These are phyloP conservation scores for Halictus ligatus DNA, from an alignment of 2,888 invertebrate genomes.

Conservation along the genomic window DNA sequence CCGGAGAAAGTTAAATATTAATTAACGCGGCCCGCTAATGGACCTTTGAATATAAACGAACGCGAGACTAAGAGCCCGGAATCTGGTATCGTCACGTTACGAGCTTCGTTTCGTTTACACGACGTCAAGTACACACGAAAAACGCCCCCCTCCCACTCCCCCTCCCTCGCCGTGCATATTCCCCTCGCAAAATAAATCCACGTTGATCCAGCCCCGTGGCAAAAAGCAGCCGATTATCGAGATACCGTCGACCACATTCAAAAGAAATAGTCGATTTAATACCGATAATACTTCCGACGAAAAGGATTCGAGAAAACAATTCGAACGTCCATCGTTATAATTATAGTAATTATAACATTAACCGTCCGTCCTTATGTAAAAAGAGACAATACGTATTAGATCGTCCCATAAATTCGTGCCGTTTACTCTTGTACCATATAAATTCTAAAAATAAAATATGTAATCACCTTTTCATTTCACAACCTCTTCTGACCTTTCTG, in stretches of 20 bases:
- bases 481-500: too few species aligned
- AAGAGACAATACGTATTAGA: background rate
- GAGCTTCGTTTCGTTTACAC: slow-evolving; percentile 20
- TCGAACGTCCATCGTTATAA: background rate
- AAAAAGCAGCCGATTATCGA: background rate
- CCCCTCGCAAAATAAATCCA: background rate
- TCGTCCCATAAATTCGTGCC: too few species aligned
- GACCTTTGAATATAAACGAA: slow-evolving; percentile 48
- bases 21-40: slow-evolving; percentile 53
- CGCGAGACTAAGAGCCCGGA: slow-evolving; percentile 27
- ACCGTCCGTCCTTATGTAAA: background rate
- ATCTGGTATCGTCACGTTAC: slow-evolving; percentile 41
- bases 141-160: background rate
- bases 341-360: background rate
- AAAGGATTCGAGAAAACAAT: too few species aligned
- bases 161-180: background rate
- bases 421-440: too few species aligned
- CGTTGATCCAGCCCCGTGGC: background rate
- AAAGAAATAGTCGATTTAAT: background rate
- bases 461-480: too few species aligned
- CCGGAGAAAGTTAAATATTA: slow-evolving; percentile 54
- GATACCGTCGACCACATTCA: background rate
- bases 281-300: background rate
- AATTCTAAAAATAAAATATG: too few species aligned
- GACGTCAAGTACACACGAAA: slow-evolving; percentile 6